Base-by-base conservation (phyloP, 2,888 invertebrate species). In the Ophion slaviceki region DNA sequence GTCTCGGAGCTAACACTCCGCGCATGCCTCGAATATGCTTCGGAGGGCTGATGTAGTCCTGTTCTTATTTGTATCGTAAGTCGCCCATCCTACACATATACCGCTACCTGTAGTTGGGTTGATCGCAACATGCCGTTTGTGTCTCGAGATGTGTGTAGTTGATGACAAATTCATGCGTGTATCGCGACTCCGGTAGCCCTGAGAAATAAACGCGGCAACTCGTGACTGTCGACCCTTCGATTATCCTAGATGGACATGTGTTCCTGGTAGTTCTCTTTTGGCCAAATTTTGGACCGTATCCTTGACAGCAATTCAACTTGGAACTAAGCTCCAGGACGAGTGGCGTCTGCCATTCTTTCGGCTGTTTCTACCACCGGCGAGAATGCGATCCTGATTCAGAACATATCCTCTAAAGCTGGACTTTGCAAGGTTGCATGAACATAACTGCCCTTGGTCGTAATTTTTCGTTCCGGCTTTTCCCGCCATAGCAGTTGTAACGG, bases 41-140 rank as follows among this genome's bases (percentile, higher is more conserved):
- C 17, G 10, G 57, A 45, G 67, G 7, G 28, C 5, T 77, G 87
- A 88, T 92, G 87, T 17, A 71, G 64, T 85, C 91, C 92, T 91
- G 91, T 64, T 91, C 82, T 61, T 59, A 80, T 89, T 89, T 91
- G 91, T 92, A 92, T 92, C 90, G 90, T 77, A 81, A 89, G 89
- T 88, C 87, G 86, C 88, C 88, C 88, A 84, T 86, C 83, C n/a
- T 75, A 84, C 70, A 75, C 64, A 20, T 64, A 68, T 72, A 67
- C 79, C 20, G 17, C 67, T 62, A 47, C 59, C 45, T 47, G 72
- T 83, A 68, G 67, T 71, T 40, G 70, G 76, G 59, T 82, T 83
- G 47, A 40, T 24, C 62, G 67, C 24, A 53, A 59, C 24, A 24
- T 59, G 20, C 76, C 20, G 14, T 67, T 4, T 40, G 32, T n/a